phyloP scores from a whole-genome alignment of 2,797 vertebrate species.

The Eupleurogrammus muticus region DNA sequence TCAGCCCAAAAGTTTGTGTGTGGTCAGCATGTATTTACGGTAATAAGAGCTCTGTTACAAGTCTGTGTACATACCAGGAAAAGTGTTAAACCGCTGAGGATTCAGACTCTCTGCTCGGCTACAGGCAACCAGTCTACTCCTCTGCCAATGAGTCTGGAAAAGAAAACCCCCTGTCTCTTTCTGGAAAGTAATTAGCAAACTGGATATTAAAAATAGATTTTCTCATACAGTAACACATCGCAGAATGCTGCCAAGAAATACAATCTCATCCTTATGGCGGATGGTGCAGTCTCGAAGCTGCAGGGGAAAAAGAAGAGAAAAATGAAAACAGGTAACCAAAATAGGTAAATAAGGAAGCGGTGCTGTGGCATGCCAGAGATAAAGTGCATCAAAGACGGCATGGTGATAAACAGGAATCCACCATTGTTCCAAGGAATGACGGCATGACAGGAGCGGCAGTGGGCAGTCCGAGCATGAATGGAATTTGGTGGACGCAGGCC shows the following conservation, averaged over 20 bases:
- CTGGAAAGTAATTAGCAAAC: slow-evolving; percentile 37
- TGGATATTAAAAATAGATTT: slow-evolving; percentile 36
- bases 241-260: slow-evolving; percentile 22
- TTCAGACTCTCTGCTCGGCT: slow-evolving; percentile 29
- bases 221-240: slow-evolving; percentile 11
- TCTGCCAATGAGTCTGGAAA: slow-evolving; percentile 25
- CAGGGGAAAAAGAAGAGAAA: not conserved
- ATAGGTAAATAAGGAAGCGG: slow-evolving; percentile 60
- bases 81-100: slow-evolving; percentile 49
- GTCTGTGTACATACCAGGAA: slow-evolving; percentile 57
- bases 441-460: slow-evolving; percentile 61
- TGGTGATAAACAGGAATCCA: slow-evolving; percentile 79
- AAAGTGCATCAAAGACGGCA: slow-evolving; percentile 68
- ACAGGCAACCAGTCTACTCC: slow-evolving; percentile 3
- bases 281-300: slow-evolving; percentile 10
- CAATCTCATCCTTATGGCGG: slow-evolving; percentile 16
- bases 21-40: slow-evolving; percentile 59
- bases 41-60: slow-evolving; percentile 51
- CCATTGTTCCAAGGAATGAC: slow-evolving; percentile 78
- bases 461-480: slow-evolving; percentile 73
- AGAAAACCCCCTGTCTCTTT: slow-evolving; percentile 24
- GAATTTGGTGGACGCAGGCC: slow-evolving; percentile 72
- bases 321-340: slow-evolving; percentile 14
- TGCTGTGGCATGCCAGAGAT: slow-evolving; percentile 62
- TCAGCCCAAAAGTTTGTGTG: slow-evolving; percentile 46